Base-by-base conservation (phyloP, 2,888 invertebrate species). In the Trilocha varians region DNA sequence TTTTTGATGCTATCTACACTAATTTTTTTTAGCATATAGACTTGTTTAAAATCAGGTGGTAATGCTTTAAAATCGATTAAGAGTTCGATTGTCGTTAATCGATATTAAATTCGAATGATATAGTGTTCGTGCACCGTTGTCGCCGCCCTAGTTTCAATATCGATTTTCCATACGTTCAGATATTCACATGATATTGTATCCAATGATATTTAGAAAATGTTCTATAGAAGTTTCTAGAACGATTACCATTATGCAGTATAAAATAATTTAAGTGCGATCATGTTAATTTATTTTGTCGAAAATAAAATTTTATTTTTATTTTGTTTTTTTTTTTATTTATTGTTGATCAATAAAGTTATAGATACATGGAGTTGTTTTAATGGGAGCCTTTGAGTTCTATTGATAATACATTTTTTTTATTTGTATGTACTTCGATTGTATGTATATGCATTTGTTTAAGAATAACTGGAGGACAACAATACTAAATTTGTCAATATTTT, bases 251-350 rank as follows among this genome's bases (percentile, higher is more conserved):
- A 62, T 61, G 55, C 62, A 65, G 56, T 64, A 56, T 60, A 46
- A 50, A 47, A 53, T 52, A 42, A 53, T 60, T 59, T 54, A 50
- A 50, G 54, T 62, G 51, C 57, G 52, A 44, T 62, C 62, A 53
- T 68, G 62, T 71, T 70, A 70, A 71, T 71, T 72, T 72, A 71
- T 70, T 71, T 65, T 62, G 49, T 3, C 46, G 63, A 65, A 63
- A 65, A 66, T 67, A 65, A 59, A 61, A 46, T 48, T 47, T 56
- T 62, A 61, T 66, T 64, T 66, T 66, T 65, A 59, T 62, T 60
- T 58, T 50, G 59, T 55, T 55, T 47, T 49, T 52, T 53, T 43
- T 53, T 52, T 44, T 53, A n/a, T n/a, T n/a, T n/a, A n/a, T n/a
- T n/a, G n/a, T n/a, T n/a, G n/a, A n/a, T n/a, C n/a, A n/a, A n/a